Conservation (phyloP, 2,113 vertebrate genomes). For the Ceyx cyanopectus region DNA sequence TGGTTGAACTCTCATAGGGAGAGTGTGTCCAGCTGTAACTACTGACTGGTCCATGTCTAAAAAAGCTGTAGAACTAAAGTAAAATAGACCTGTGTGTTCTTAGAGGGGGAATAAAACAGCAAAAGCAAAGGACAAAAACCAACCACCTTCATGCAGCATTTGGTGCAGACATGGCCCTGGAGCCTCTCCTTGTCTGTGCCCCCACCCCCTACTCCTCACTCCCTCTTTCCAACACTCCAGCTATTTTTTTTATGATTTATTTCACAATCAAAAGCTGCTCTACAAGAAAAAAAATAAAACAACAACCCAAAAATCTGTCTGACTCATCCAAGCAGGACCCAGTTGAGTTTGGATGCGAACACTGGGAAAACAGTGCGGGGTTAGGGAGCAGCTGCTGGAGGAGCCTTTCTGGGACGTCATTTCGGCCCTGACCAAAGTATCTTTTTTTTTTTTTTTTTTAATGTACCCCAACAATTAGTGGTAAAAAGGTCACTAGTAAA, state of each 20-base stretch:
- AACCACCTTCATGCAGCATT: not conserved
- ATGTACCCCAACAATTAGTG: constrained; percentile 40
- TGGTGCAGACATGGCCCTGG: not conserved
- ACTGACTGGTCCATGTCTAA: not conserved
- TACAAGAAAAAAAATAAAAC: not conserved
- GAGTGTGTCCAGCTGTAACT: constrained; percentile 5
- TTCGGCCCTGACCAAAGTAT: constrained; percentile 22
- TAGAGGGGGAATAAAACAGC: not conserved
- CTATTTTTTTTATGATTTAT: not conserved
- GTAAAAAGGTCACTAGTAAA: constrained; percentile 63
- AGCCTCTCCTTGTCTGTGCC: not conserved
- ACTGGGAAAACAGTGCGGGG: not conserved
- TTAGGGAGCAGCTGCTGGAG: not conserved
- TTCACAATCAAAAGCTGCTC: constrained; percentile 27
- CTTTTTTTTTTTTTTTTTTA: not conserved
- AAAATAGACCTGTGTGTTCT: constrained; percentile 13
- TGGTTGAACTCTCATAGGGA: not conserved
- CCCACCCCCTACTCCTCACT: not conserved
- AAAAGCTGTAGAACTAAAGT: not conserved
- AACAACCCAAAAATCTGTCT: not conserved
- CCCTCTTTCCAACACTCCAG: not conserved
- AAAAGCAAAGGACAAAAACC: not conserved
- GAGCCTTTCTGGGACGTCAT: not conserved
- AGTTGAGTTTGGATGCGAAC: not conserved
- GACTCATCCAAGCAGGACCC: constrained; percentile 14